Percentiles rank a stretch among this genome's conserved stretches.
Conservation (phyloP, 2,888 invertebrate genomes). For the Parascotia fuliginaria region DNA sequence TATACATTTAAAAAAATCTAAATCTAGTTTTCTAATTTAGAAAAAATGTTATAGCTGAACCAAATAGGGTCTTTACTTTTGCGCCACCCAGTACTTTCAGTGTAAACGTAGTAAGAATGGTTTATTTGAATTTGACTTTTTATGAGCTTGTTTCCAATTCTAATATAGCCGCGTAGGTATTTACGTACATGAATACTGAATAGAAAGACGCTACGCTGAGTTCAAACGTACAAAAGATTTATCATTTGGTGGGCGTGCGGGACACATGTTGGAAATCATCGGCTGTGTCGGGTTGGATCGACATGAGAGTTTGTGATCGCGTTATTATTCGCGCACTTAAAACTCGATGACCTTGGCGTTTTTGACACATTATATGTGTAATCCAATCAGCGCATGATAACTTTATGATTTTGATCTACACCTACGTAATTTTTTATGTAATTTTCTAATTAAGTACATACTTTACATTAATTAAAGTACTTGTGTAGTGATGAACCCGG, state of each 20-base stretch:
- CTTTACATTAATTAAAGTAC: no score
- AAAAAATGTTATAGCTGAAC: no score
- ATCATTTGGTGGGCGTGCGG: constrained; percentile 26
- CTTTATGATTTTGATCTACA: no score
- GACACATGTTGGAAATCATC: constrained; percentile 22
- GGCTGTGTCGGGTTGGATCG: neutral
- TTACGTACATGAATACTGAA: neutral
- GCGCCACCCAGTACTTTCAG: no score
- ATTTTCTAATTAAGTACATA: no score
- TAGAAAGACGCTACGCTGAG: constrained; percentile 7
- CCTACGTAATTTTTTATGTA: no score
- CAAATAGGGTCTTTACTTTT: no score
- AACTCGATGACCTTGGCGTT: neutral
- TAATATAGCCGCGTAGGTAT: neutral
- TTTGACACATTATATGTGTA: neutral
- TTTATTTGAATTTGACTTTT: neutral
- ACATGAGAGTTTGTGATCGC: neutral
- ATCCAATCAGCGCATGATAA: neutral
- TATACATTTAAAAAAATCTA: no score
- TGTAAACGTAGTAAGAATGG: neutral
- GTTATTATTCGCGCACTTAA: neutral
- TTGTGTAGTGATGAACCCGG: no score
- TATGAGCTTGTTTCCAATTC: neutral
- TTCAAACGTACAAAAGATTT: constrained; percentile 33
- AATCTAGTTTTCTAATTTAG: no score